Percentiles rank a stretch among this genome's conserved stretches.
Conservation (phyloP, 1,140 invertebrate species). For the Drosophila auraria region DNA sequence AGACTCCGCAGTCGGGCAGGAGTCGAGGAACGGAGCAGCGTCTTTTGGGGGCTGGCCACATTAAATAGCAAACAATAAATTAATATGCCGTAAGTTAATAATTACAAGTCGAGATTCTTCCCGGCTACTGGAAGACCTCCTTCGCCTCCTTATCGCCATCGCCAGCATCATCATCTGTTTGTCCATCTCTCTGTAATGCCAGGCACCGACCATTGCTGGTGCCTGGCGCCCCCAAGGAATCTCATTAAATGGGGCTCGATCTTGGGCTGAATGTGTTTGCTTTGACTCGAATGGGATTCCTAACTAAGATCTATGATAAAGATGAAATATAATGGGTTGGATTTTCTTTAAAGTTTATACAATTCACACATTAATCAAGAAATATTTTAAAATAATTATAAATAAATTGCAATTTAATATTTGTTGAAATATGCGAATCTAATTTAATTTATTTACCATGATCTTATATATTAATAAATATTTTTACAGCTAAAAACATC, state of each 20-base stretch:
- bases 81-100: constrained; percentile 83
- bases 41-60: constrained; percentile 71
- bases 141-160: constrained; percentile 40
- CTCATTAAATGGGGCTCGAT: constrained; percentile 48
- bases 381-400: background rate
- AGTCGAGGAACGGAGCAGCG: background rate
- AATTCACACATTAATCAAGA: background rate
- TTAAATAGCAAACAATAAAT: constrained; percentile 83
- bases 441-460: too few species aligned
- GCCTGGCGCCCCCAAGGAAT: constrained; percentile 54
- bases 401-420: background rate
- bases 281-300: constrained; percentile 11
- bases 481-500: too few species aligned
- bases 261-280: constrained; percentile 26
- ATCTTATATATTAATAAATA: too few species aligned
- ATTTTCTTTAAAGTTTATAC: too few species aligned
- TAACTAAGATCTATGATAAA: background rate
- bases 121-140: constrained; percentile 66
- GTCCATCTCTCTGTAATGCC: constrained; percentile 14
- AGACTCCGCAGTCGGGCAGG: background rate
- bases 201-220: constrained; percentile 11
- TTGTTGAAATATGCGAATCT: too few species aligned
- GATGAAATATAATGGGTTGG: too few species aligned
- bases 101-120: constrained; percentile 74
- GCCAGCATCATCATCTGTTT: constrained; percentile 38